Percentiles rank a stretch among this genome's conserved stretches.
Evolutionary conservation across 2,797 vertebrate genomes (phyloP).

Genomic region (Halcyon smyrnensis): DNA sequence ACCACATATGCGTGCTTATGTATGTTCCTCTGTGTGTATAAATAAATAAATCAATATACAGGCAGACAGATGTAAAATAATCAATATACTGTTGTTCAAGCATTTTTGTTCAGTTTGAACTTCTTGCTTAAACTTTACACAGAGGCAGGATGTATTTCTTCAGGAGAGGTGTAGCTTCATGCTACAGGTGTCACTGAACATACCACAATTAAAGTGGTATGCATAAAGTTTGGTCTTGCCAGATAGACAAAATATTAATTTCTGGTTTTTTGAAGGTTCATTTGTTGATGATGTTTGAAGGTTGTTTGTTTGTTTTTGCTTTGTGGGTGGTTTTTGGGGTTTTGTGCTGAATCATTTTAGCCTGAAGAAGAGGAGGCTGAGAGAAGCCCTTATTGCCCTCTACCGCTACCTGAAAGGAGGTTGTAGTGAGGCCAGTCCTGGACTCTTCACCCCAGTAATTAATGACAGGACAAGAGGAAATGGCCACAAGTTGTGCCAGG

Average conservation of each 20-base stretch:
- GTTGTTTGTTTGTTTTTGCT: not conserved
- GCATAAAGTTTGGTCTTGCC: not conserved
- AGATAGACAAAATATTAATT: not conserved
- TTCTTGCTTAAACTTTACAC: not conserved
- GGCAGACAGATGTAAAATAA: not conserved
- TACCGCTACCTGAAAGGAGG: no score
- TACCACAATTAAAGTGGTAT: not conserved
- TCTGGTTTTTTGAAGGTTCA: not conserved
- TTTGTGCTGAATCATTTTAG: not conserved
- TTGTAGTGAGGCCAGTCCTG: no score
- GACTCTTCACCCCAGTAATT: no score
- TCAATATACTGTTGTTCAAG: not conserved
- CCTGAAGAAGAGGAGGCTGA: no score
- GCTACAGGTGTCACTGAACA: not conserved
- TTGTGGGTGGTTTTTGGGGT: accelerated
- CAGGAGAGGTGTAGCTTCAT: not conserved
- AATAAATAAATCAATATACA: not conserved
- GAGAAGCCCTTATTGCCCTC: no score
- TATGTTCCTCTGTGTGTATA: not conserved
- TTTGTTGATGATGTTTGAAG: not conserved
- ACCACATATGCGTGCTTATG: not conserved
- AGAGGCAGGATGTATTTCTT: not conserved
- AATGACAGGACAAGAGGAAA: no score
- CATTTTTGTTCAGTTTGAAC: not conserved
- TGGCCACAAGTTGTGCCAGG: no score